Percentiles rank a stretch among this genome's conserved stretches.
These are phyloP conservation scores for Ceyx margarethae DNA, from an alignment of 2,113 vertebrate species.

Conservation along the genomic window DNA sequence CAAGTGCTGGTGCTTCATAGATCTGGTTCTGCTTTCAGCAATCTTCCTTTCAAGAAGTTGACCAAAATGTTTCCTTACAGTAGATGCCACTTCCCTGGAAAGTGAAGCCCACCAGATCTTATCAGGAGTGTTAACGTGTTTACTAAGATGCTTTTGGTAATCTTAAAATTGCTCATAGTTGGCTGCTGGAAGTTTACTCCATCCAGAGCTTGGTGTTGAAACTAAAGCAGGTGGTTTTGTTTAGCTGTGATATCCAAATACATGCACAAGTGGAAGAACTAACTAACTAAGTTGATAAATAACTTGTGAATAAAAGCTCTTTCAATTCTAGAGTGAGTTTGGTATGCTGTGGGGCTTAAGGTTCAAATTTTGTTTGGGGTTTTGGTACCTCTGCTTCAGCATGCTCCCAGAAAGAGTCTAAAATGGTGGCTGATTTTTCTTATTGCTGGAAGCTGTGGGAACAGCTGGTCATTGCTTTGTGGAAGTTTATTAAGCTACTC, in stretches of 20 bases:
- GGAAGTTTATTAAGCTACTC: slow-evolving; percentile 10
- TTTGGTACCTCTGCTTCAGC: not conserved
- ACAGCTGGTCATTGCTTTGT: slow-evolving; percentile 24
- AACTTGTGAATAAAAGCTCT: not conserved
- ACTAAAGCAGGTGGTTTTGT: not conserved
- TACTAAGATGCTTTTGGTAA: not conserved
- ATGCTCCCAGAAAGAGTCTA: not conserved
- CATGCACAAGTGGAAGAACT: not conserved
- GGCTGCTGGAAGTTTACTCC: not conserved
- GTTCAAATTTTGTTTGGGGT: not conserved
- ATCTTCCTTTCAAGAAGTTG: not conserved
- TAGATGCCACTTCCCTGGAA: not conserved
- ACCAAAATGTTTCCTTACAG: not conserved
- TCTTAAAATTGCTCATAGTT: not conserved
- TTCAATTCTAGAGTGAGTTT: not conserved
- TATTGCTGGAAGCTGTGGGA: not conserved
- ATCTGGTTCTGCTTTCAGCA: not conserved
- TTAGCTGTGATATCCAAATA: not conserved
- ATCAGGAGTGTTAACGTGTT: not conserved
- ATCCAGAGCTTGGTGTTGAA: not conserved
- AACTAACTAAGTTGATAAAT: not conserved
- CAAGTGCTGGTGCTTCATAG: fast-evolving
- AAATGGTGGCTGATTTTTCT: not conserved
- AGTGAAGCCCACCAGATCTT: not conserved
- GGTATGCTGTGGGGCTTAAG: not conserved